These are phyloP conservation scores for Drosophila greeni DNA, from an alignment of 2,888 invertebrate genomes.

Conservation along the genomic window DNA sequence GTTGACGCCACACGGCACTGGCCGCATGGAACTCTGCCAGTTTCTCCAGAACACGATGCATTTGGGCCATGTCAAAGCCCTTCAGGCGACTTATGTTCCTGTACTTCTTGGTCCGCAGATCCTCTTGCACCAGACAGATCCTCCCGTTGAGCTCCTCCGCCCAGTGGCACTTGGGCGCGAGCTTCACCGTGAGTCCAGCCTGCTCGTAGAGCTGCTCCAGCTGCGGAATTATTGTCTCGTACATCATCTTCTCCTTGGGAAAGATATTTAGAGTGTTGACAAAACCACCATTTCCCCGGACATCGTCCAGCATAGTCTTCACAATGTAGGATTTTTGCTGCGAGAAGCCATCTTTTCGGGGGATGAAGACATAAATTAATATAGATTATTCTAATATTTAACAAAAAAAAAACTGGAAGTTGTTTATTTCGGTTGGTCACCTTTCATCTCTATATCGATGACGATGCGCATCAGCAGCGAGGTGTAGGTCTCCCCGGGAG, in stretches of 20 bases:
- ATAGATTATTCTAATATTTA: not conserved
- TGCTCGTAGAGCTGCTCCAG: constrained; percentile 73
- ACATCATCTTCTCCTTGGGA: constrained; percentile 76
- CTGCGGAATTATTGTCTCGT: constrained; percentile 70
- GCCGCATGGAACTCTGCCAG: constrained; percentile 78
- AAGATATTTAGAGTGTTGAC: constrained; percentile 74
- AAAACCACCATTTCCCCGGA: constrained; percentile 67
- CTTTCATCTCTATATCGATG: constrained; percentile 75
- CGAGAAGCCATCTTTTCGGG: constrained; percentile 66
- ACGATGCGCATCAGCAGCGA: constrained; percentile 74
- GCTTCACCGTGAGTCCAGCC: constrained; percentile 58
- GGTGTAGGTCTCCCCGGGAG: constrained; percentile 76
- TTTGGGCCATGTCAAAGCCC: constrained; percentile 75
- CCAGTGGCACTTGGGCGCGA: constrained; percentile 74
- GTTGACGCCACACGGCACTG: constrained; percentile 70
- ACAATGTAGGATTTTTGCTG: constrained; percentile 74
- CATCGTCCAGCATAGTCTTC: constrained; percentile 72
- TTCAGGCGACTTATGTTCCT: constrained; percentile 74
- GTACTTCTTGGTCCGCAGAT: constrained; percentile 70
- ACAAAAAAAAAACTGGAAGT: not conserved
- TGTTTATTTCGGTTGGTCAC: constrained; percentile 45
- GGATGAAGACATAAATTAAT: not conserved
- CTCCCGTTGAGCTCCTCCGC: constrained; percentile 66
- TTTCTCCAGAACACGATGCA: constrained; percentile 73
- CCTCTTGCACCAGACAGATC: constrained; percentile 75